A percentile compares a stretch with the other conserved stretches of the same genome.
Evolutionary conservation across 2,113 vertebrate species (phyloP).

Genomic region (Perognathus longimembris): DNA sequence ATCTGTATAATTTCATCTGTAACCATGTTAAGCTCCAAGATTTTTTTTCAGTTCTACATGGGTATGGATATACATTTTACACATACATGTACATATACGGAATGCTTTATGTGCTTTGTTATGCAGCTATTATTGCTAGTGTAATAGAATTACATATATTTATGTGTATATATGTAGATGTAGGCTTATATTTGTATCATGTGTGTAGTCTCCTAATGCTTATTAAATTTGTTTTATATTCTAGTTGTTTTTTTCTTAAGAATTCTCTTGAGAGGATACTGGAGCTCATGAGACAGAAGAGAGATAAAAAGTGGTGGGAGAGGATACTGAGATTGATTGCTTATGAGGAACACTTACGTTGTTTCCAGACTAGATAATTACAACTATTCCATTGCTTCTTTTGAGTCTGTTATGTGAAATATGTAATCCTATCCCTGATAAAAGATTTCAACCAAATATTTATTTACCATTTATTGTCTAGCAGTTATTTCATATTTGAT

Average conservation of each 20-base stretch:
- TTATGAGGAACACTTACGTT: neutral
- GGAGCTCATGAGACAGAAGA: no score
- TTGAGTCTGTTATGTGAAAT: neutral
- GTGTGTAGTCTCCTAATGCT: neutral
- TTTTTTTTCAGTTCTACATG: constrained; percentile 9
- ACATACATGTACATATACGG: neutral
- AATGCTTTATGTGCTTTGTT: neutral
- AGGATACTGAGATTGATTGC: no score
- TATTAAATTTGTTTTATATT: neutral
- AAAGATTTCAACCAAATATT: constrained; percentile 55
- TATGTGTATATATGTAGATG: neutral
- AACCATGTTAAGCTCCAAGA: constrained; percentile 1
- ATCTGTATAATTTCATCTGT: constrained; percentile 7
- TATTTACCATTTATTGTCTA: neutral
- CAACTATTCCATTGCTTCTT: constrained; percentile 23
- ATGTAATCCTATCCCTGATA: neutral
- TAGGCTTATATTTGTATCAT: neutral
- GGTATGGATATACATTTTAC: neutral
- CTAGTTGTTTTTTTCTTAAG: neutral
- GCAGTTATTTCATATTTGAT: neutral
- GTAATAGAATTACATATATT: neutral
- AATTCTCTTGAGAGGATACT: no score
- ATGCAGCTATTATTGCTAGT: neutral
- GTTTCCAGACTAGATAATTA: neutral
- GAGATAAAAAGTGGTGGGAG: no score